These are phyloP conservation scores for Teleogryllus oceanicus DNA, from an alignment of 2,888 invertebrate species.

Conservation along the genomic window DNA sequence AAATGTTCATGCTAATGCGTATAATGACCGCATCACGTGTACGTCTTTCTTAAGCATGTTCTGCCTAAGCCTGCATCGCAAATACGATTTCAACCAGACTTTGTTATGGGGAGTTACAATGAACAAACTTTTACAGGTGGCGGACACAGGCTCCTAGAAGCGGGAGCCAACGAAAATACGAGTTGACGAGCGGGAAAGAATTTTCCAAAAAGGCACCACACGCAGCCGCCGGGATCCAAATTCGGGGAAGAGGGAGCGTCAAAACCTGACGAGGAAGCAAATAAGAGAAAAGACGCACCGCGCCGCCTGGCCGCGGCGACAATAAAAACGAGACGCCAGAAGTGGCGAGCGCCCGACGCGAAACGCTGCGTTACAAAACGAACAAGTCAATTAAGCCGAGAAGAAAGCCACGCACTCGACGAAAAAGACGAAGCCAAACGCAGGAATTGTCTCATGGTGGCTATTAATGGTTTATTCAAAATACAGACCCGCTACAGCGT, in stretches of 20 bases:
- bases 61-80: not conserved
- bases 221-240: too few relatives aligned
- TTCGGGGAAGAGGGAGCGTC: not conserved
- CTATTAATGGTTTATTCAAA: constrained; percentile 4
- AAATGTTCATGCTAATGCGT: too few relatives aligned
- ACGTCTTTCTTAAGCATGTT: too few relatives aligned
- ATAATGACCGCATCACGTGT: too few relatives aligned
- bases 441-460: not conserved
- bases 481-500: not conserved
- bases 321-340: not conserved
- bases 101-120: not conserved
- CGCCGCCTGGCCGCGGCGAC: not conserved
- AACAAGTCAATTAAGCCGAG: not conserved
- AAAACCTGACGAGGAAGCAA: constrained; percentile 18
- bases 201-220: not conserved
- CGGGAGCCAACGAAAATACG: not conserved
- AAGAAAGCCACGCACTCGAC: constrained; percentile 7
- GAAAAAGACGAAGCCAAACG: not conserved
- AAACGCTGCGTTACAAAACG: constrained; percentile 9
- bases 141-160: constrained; percentile 6
- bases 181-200: too few relatives aligned
- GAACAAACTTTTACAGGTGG: not conserved
- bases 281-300: not conserved
- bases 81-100: not conserved
- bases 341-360: not conserved